These are phyloP conservation scores for Pogonocichla stellata DNA, from an alignment of 2,113 vertebrate genomes.

Conservation along the genomic window DNA sequence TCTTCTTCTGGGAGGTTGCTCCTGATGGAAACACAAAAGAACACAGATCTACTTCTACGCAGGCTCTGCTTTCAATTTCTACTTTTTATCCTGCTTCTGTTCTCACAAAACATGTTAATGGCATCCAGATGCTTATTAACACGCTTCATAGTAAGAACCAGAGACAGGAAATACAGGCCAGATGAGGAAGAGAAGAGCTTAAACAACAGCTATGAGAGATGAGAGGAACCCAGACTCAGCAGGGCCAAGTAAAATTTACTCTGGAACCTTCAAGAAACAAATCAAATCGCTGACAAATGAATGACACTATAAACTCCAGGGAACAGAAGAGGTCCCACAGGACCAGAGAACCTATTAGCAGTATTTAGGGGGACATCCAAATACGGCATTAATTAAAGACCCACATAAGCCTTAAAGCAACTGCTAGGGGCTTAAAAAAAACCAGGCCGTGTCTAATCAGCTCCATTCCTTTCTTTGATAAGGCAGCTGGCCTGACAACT, in stretches of 20 bases:
- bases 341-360: not conserved
- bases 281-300: not conserved
- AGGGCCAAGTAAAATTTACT: not conserved
- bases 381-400: not conserved
- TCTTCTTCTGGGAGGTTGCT: not conserved
- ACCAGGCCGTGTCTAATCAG: rapidly evolving
- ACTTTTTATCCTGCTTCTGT: conserved; percentile 41
- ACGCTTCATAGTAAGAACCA: not conserved
- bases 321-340: not conserved
- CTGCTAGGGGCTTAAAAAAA: not conserved
- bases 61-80: conserved; percentile 9
- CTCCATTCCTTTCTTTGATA: not conserved
- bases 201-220: conserved; percentile 4
- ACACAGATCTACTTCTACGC: not conserved
- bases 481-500: not conserved
- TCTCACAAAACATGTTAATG: conserved; percentile 40
- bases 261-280: not conserved
- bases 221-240: not conserved
- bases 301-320: not conserved
- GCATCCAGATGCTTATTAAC: conserved; percentile 59
- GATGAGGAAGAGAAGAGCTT: conserved; percentile 31
- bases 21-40: not conserved
- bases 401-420: not conserved
- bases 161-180: conserved; percentile 60
- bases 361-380: not conserved